Conservation (phyloP, 2,113 vertebrate species). For the Bothrops jararaca region DNA sequence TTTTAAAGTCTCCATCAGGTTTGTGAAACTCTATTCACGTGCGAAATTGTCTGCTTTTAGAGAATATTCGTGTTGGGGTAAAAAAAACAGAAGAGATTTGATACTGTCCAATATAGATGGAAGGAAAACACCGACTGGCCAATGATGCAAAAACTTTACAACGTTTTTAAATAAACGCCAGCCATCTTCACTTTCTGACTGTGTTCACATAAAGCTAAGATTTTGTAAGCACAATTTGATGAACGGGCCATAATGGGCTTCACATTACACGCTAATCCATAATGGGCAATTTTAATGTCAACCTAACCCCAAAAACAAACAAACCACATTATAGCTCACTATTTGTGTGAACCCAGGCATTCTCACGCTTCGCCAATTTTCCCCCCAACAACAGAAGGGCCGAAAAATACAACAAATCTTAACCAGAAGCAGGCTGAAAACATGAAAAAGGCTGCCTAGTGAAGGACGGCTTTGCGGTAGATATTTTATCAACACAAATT, state of each 20-base stretch:
- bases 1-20: not conserved
- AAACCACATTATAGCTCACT: not conserved
- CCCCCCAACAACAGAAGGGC: not conserved
- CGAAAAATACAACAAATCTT: not conserved
- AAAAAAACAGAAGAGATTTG: not conserved
- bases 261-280: not conserved
- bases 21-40: not conserved
- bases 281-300: not conserved
- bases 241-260: not conserved
- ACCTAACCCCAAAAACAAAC: not conserved
- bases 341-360: not conserved
- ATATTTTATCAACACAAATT: not conserved
- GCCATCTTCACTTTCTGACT: not conserved
- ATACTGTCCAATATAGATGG: not conserved
- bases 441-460: not conserved
- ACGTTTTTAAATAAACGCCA: not conserved
- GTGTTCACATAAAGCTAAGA: not conserved
- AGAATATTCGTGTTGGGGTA: not conserved
- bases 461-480: not conserved
- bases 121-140: not conserved
- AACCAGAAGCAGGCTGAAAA: not conserved
- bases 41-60: not conserved
- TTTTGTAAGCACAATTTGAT: not conserved
- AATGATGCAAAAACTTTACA: not conserved
- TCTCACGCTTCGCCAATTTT: not conserved